Evolutionary conservation across 2,888 invertebrate genomes (phyloP).

Genomic region (Epirrhoe alternata): DNA sequence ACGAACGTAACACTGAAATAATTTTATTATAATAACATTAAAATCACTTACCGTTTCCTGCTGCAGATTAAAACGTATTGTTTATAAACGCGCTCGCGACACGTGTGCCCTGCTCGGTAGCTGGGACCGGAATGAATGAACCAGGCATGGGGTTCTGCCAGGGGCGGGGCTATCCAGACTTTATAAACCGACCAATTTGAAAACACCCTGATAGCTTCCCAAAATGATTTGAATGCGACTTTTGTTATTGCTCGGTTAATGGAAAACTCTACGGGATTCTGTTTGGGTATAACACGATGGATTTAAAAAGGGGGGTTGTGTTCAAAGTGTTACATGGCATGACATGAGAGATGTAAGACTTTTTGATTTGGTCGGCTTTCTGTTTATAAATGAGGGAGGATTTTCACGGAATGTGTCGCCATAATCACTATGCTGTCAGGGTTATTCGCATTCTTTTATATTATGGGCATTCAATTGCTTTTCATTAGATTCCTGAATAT

Average conservation of each 20-base stretch:
- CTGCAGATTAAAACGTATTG: conserved; percentile 25
- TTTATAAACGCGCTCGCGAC: conserved; percentile 50
- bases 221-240: conserved; percentile 33
- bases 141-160: conserved; percentile 61
- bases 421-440: conserved; percentile 41
- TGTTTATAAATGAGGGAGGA: conserved; percentile 52
- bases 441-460: conserved; percentile 37
- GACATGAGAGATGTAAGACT: conserved; percentile 17
- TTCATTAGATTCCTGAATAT: conserved; percentile 22
- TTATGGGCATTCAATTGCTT: conserved; percentile 36
- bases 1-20: not conserved
- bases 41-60: conserved; percentile 34
- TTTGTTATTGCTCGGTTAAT: conserved; percentile 54
- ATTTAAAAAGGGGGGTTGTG: conserved; percentile 38
- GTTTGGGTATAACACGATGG: conserved; percentile 39
- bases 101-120: conserved; percentile 56
- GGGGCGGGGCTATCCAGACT: conserved; percentile 72
- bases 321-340: not conserved
- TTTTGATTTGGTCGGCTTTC: conserved; percentile 33
- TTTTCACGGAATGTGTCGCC: conserved; percentile 49
- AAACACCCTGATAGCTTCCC: conserved; percentile 38
- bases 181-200: conserved; percentile 53
- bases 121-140: conserved; percentile 75
- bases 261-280: conserved; percentile 66
- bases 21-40: not conserved